A percentile compares a stretch with the other conserved stretches of the same genome.
phyloP scores from a whole-genome alignment of 2,113 vertebrate genomes.

The Salvelinus namaycush region DNA sequence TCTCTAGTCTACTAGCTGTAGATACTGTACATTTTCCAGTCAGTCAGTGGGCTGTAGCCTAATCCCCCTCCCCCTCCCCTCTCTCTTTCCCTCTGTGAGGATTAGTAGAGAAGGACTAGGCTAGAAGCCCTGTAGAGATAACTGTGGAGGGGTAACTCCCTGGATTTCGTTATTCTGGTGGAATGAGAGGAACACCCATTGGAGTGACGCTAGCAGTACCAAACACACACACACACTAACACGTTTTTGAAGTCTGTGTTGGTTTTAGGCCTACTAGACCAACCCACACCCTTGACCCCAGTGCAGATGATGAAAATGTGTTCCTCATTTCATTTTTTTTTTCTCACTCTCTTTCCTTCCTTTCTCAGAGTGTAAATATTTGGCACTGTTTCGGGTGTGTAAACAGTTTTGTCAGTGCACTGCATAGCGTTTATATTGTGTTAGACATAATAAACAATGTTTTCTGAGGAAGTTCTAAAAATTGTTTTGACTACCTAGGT shows the following conservation, averaged over 20 bases:
- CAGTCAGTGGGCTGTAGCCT: too few relatives aligned
- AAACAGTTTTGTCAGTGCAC: not conserved
- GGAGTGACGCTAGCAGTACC: not conserved
- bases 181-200: constrained; percentile 23
- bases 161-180: constrained; percentile 23
- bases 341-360: not conserved
- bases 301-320: constrained; percentile 6
- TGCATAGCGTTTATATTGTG: not conserved
- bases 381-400: constrained; percentile 12
- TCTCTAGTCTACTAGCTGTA: not conserved
- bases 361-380: not conserved
- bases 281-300: constrained; percentile 14
- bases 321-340: not conserved
- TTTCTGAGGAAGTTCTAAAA: not conserved
- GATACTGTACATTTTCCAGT: not conserved
- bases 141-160: constrained; percentile 15
- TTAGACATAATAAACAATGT: not conserved
- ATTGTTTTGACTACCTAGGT: too few relatives aligned
- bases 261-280: not conserved
- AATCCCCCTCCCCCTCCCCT: constrained; percentile 14
- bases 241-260: not conserved
- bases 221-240: not conserved
- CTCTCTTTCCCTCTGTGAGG: not conserved
- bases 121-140: not conserved
- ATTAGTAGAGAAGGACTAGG: constrained; percentile 3